phyloP scores from a whole-genome alignment of 2,113 vertebrate species.

The Zapus hudsonius region DNA sequence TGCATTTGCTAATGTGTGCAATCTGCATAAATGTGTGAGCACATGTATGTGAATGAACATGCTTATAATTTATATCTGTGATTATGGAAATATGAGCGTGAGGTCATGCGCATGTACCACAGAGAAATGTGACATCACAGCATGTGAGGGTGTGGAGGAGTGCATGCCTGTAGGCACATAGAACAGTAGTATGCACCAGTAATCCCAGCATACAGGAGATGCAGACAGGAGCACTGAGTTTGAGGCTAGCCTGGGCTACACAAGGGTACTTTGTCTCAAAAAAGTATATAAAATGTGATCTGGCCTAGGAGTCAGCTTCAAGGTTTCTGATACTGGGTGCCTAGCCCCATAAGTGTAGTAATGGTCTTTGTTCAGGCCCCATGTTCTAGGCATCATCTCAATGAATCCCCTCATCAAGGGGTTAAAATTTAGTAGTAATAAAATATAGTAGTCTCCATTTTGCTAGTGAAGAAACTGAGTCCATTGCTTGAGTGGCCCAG shows the following conservation, averaged over 20 bases:
- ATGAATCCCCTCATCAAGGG: neutral
- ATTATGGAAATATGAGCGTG: neutral
- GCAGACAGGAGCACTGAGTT: neutral
- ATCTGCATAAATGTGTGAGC: neutral
- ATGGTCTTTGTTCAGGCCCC: neutral
- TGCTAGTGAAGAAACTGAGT: conserved; percentile 41
- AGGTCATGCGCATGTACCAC: neutral
- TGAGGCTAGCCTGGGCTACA: neutral
- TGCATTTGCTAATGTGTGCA: neutral
- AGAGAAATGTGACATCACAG: too few relatives aligned
- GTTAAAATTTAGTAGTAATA: too few relatives aligned
- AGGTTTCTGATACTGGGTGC: neutral
- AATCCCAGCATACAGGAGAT: neutral
- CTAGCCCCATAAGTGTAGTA: neutral
- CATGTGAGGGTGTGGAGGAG: neutral
- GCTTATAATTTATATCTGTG: neutral
- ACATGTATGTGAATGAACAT: neutral
- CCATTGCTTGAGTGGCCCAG: too few relatives aligned
- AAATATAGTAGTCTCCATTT: neutral
- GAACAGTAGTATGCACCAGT: neutral
- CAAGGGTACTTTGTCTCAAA: neutral
- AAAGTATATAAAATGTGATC: neutral
- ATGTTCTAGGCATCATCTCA: neutral
- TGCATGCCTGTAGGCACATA: neutral
- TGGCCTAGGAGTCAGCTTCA: neutral